Percentiles rank a stretch among this genome's conserved stretches.
phyloP scores from a whole-genome alignment of 1,140 invertebrate genomes.

The Bombus breviceps region DNA sequence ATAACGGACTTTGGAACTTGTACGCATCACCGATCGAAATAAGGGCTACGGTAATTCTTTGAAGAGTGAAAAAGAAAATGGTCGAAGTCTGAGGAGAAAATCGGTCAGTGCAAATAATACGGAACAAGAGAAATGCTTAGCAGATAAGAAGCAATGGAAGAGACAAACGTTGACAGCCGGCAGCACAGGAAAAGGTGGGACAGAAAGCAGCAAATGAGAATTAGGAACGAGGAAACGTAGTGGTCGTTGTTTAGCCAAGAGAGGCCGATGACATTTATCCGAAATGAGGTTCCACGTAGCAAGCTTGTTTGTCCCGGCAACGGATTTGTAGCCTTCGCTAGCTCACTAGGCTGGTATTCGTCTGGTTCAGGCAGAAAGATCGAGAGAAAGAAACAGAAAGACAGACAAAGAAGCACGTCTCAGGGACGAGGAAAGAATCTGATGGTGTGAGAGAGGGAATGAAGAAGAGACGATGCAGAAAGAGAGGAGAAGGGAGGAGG shows the following conservation, averaged over 20 bases:
- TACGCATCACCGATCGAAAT: no score
- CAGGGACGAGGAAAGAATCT: neutral
- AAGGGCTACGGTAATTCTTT: neutral
- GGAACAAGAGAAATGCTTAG: neutral
- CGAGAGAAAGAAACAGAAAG: conserved; percentile 3
- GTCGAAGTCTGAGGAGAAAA: neutral
- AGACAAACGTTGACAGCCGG: neutral
- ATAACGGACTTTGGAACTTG: no score
- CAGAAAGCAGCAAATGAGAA: conserved; percentile 8
- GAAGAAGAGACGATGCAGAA: conserved; percentile 47
- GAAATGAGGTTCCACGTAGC: conserved; percentile 64
- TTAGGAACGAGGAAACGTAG: conserved; percentile 51
- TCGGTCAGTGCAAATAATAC: neutral
- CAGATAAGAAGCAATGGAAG: neutral
- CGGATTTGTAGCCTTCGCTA: conserved; percentile 65
- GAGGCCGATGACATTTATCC: conserved; percentile 64
- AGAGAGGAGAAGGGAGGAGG: conserved; percentile 54
- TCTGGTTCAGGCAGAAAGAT: conserved; percentile 35
- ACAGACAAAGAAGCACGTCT: neutral
- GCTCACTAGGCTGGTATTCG: conserved; percentile 41
- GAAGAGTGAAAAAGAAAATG: neutral
- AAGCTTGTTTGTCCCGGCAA: conserved; percentile 48
- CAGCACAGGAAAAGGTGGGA: neutral
- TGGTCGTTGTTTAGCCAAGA: conserved; percentile 52
- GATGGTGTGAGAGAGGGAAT: conserved; percentile 10